Conservation (phyloP, 2,113 vertebrate genomes). For the Brienomyrus longianalis region DNA sequence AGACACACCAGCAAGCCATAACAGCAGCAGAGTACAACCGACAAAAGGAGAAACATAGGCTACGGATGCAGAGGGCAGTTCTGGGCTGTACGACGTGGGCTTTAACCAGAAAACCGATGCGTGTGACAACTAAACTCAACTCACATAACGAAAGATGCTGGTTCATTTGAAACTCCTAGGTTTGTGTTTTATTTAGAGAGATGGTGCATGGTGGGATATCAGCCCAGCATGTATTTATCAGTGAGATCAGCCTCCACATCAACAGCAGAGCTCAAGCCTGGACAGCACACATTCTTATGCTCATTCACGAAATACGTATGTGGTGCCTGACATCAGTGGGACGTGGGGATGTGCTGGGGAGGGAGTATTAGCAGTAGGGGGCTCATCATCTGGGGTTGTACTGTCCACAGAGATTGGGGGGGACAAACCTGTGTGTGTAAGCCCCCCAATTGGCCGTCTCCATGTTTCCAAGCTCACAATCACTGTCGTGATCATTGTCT, state of each 20-base stretch:
- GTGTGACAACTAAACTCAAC: no score
- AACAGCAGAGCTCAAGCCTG: not conserved
- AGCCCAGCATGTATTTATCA: not conserved
- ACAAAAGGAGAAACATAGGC: not conserved
- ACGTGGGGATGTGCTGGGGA: not conserved
- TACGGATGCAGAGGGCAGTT: not conserved
- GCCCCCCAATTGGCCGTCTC: not conserved
- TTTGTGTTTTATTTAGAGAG: not conserved
- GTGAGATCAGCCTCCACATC: not conserved
- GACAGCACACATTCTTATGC: not conserved
- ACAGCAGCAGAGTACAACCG: not conserved
- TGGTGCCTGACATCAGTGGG: not conserved
- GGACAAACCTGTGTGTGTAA: not conserved
- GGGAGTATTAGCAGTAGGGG: not conserved
- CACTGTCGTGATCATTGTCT: not conserved
- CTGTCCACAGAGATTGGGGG: not conserved
- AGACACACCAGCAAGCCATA: not conserved
- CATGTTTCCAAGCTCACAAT: not conserved
- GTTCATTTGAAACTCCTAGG: not conserved
- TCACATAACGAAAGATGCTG: not conserved
- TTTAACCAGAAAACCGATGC: not conserved
- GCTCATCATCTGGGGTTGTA: not conserved
- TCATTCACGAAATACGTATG: not conserved
- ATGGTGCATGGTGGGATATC: not conserved
- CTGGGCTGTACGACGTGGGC: not conserved